A percentile compares a stretch with the other conserved stretches of the same genome.
phyloP scores from a whole-genome alignment of 2,113 vertebrate genomes.

The Scatophagus argus region DNA sequence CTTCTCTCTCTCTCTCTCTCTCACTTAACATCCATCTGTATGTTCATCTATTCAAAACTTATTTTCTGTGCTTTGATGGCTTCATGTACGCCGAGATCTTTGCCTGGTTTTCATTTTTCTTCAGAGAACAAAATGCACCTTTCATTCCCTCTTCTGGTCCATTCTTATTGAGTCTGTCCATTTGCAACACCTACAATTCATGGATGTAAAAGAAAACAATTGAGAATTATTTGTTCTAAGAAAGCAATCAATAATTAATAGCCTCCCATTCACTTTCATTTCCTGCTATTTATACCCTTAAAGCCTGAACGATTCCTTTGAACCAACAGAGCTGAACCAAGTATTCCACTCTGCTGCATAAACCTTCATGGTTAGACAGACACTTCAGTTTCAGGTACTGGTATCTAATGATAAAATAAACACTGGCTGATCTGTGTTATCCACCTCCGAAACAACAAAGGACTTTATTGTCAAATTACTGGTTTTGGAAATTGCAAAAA shows the following conservation, averaged over 20 bases:
- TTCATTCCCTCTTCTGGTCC: slow-evolving; percentile 27
- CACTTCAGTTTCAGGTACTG: neutral
- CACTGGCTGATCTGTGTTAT: neutral
- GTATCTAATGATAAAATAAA: neutral
- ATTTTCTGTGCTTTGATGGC: neutral
- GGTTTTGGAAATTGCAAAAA: neutral
- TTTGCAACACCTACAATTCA: slow-evolving; percentile 36
- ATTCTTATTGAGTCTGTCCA: neutral
- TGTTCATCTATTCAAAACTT: neutral
- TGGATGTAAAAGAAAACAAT: slow-evolving; percentile 24
- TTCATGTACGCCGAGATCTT: neutral
- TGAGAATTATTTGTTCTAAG: slow-evolving; percentile 22
- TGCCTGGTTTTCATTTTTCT: neutral
- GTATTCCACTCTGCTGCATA: neutral
- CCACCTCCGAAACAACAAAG: neutral
- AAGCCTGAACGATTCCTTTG: slow-evolving; percentile 13
- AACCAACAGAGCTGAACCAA: neutral
- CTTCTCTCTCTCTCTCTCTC: neutral
- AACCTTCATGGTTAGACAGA: neutral
- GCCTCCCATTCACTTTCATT: slow-evolving; percentile 19
- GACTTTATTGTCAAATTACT: neutral
- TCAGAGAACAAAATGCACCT: slow-evolving; percentile 4
- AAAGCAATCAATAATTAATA: slow-evolving; percentile 37
- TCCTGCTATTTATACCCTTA: slow-evolving; percentile 12
- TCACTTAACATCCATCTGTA: neutral